Percentiles rank a stretch among this genome's conserved stretches.
Conservation (phyloP, 2,797 vertebrate species). For the Channallabes apus region DNA sequence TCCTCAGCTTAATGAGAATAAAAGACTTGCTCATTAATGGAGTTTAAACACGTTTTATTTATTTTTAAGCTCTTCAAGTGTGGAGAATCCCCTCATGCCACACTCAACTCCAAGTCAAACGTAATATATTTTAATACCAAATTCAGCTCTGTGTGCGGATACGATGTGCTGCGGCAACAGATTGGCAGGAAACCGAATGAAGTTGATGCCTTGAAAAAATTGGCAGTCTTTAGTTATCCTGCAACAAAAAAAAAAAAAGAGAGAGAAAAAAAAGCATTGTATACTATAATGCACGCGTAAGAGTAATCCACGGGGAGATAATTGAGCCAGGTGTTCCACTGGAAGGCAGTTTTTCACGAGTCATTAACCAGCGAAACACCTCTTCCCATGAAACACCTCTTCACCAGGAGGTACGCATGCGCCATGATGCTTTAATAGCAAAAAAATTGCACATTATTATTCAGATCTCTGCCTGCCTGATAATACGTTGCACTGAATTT, state of each 20-base stretch:
- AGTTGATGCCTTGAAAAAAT: not conserved
- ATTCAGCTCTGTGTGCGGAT: not conserved
- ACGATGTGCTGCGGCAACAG: not conserved
- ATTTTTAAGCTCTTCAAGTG: not conserved
- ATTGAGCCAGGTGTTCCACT: not conserved
- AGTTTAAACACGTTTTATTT: not conserved
- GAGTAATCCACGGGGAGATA: not conserved
- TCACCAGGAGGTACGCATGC: not conserved
- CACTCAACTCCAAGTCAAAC: not conserved
- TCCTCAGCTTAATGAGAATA: constrained; percentile 2
- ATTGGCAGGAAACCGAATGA: not conserved
- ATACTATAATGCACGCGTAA: not conserved
- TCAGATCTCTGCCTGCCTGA: not conserved
- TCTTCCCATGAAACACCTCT: not conserved
- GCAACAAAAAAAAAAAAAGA: not conserved
- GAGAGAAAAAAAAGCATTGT: too few species aligned
- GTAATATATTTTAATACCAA: not conserved
- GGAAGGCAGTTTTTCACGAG: not conserved
- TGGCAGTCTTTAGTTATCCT: not conserved
- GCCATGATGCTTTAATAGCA: not conserved
- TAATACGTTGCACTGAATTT: not conserved
- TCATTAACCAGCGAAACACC: not conserved
- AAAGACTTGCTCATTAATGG: not conserved
- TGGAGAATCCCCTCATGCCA: not conserved
- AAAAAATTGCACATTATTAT: not conserved